Conservation (phyloP, 2,113 vertebrate genomes). For the Amazona guildingii region DNA sequence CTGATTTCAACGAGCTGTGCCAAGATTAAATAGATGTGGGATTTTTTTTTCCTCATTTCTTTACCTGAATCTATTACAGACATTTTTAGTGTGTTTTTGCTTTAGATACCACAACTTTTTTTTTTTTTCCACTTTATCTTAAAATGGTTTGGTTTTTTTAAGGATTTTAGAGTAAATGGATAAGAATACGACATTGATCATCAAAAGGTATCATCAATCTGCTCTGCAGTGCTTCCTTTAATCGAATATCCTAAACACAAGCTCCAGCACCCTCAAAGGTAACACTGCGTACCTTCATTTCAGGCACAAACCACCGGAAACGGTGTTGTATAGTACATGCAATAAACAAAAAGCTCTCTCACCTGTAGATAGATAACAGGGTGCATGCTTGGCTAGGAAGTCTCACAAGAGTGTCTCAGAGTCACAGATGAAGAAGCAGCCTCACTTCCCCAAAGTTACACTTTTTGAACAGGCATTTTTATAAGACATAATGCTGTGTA, state of each 20-base stretch:
- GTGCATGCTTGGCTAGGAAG: neutral
- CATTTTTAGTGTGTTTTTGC: neutral
- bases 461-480: neutral
- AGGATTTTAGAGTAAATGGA: neutral
- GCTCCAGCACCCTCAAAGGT: neutral
- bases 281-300: neutral
- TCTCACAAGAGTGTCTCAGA: neutral
- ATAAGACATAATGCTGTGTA: neutral
- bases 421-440: neutral
- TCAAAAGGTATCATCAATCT: neutral
- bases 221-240: neutral
- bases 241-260: neutral
- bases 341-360: neutral
- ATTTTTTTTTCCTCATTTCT: neutral
- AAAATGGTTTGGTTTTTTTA: neutral
- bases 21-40: neutral
- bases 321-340: neutral
- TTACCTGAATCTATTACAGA: neutral
- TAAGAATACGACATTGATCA: neutral
- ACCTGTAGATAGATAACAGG: neutral
- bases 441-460: neutral
- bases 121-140: neutral
- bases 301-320: neutral
- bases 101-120: neutral
- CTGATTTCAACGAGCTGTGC: neutral